Base-by-base conservation (phyloP, 1,140 invertebrate species). In the Acromyrmex heyeri region DNA sequence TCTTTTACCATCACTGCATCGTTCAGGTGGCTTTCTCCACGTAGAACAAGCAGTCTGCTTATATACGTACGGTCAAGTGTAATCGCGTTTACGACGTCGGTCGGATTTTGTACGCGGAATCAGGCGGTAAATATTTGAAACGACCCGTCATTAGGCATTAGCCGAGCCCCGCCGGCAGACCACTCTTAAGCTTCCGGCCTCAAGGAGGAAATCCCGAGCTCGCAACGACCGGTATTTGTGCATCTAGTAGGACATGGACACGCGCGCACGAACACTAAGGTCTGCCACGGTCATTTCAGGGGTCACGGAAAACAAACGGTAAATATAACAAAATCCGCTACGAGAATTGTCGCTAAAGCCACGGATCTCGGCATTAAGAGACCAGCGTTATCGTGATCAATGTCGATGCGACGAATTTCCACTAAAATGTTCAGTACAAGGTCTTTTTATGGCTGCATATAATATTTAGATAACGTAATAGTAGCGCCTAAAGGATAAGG, bases 91-190 rank as follows among this genome's bases (percentile, higher is more conserved):
- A 91, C 83, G 82, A 64, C 59, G 55, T 57, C 55, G 73, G 72
- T 62, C 53, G 82, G 87, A 88, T 72, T 85, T 48, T n/a, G 86
- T 86, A 87, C 85, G 90, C 91, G 83, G 78, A 90, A 91, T 91
- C 88, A 88, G 83, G 88, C 86, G 88, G 90, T 92, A 92, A 92
- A 92, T 92, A 92, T 92, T 91, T 88, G 87, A 91, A 90, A 91
- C 88, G 88, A 90, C 86, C 85, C 91, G 88, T 91, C 91, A 90
- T 91, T 91, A 91, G 88, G 88, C 88, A 91, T 91, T 91, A 91
- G 77, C 85, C 88, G 88, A 91, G 87, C 86, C 85, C 70, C 81
- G 57, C 50, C 75, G 53, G 72, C 67, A 61, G 62, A 59, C 86
- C 81, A 76, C 88, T 85, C 86, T 90, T 91, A 91, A 91, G 90